Base-by-base conservation (phyloP, 1,140 invertebrate species). In the Drosophila tani region DNA sequence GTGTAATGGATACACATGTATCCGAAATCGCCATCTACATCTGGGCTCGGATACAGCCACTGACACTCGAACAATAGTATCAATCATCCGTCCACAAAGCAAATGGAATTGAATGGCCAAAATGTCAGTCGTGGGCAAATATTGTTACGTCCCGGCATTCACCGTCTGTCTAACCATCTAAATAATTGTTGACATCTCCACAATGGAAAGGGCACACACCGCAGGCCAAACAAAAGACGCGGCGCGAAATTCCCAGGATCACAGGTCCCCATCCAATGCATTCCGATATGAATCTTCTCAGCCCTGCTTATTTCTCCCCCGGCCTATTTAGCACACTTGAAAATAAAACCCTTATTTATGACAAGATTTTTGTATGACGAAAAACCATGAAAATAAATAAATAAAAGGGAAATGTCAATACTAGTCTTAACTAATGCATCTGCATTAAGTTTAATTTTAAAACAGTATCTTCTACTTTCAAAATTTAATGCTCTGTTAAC, bases 111-210 rank as follows among this genome's bases (percentile, higher is more conserved):
- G 29, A 56, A 74, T 75, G 29, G 51, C 59, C 58, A 19, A 74
- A 75, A 51, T 65, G 59, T 65, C 51, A 74, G 38, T 57, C 14
- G 43, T 50, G 47, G 32, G 32, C 51, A 65, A 76, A 76, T 55
- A 76, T 75, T 58, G 70, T 66, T 64, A 17, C 56, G 51, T 43
- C 27, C 24, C 19, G 35, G n/a, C 38, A 43, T 67, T 53, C 19
- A 35, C 19, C 47, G 46, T 6, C 51, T 79, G 49, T 79, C 76
- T 55, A 81, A 55, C 71, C 62, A 75, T 65, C 71, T 70, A 53
- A 66, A 76, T 76, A 76, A 76, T 67, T 76, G 63, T 76, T 76
- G 73, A 76, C 74, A 76, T 57, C 53, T 40, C 41, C 62, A 76
- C 74, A 76, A 76, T 76, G 53, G 63, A 53, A 41, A 51, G 75